These are phyloP conservation scores for Melikaiella ostensackeni DNA, from an alignment of 2,888 invertebrate genomes.

Conservation along the genomic window DNA sequence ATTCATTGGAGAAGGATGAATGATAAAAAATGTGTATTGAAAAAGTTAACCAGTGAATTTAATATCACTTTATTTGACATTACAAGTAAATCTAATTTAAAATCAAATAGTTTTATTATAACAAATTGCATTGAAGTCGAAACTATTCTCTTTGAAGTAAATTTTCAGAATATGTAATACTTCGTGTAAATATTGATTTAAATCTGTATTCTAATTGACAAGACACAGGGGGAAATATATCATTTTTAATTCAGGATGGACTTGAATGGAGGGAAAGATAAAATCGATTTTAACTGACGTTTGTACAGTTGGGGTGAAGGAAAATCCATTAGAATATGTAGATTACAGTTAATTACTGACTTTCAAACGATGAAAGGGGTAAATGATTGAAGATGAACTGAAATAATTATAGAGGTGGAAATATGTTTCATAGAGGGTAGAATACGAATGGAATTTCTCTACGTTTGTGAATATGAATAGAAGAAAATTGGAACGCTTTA, in stretches of 20 bases:
- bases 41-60: background rate
- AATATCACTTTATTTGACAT: background rate
- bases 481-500: background rate
- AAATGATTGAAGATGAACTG: conserved; percentile 34
- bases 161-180: background rate
- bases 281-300: conserved; percentile 30
- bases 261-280: conserved; percentile 13
- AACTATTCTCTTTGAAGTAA: background rate
- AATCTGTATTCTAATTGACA: background rate
- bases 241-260: background rate
- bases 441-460: conserved; percentile 11
- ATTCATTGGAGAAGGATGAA: background rate
- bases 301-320: conserved; percentile 8
- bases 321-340: conserved; percentile 43
- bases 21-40: background rate
- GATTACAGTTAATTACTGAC: conserved; percentile 34
- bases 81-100: background rate
- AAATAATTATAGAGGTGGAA: conserved; percentile 38
- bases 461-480: background rate
- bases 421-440: conserved; percentile 20
- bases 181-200: background rate
- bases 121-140: too few relatives aligned
- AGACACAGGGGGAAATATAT: background rate
- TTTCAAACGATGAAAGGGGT: conserved; percentile 12
- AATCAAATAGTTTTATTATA: background rate